These are phyloP conservation scores for Tenthredo mesomela DNA, from an alignment of 2,888 invertebrate species.

Conservation along the genomic window DNA sequence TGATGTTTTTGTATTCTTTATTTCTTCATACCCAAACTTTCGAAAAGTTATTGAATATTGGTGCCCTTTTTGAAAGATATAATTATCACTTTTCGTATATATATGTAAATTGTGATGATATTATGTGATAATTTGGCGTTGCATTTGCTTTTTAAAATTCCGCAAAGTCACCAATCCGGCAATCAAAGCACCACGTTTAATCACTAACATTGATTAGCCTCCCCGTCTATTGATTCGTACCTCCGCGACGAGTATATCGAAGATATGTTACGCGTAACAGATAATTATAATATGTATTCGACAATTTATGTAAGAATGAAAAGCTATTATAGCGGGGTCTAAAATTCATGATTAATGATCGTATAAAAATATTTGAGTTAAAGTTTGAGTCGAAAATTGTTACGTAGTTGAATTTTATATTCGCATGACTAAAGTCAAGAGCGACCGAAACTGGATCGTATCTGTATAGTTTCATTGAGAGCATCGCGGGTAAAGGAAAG, in stretches of 20 bases:
- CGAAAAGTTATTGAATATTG: not conserved
- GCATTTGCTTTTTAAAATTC: not conserved
- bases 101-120: not conserved
- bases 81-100: not conserved
- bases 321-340: too few species aligned
- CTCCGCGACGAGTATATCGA: not conserved
- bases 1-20: not conserved
- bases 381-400: not conserved
- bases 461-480: not conserved
- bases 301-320: not conserved
- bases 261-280: not conserved
- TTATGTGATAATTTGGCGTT: not conserved
- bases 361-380: not conserved
- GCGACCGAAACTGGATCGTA: not conserved
- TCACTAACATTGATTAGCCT: constrained; percentile 27
- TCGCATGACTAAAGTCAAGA: not conserved
- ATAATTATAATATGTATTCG: not conserved
- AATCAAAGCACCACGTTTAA: constrained; percentile 13
- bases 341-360: not conserved
- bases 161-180: not conserved
- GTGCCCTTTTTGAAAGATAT: not conserved
- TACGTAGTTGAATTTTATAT: not conserved
- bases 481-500: not conserved
- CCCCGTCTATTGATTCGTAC: constrained; percentile 12
- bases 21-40: not conserved